Conservation (phyloP, 2,888 invertebrate species). For the Chaetogeoica ovagalla region DNA sequence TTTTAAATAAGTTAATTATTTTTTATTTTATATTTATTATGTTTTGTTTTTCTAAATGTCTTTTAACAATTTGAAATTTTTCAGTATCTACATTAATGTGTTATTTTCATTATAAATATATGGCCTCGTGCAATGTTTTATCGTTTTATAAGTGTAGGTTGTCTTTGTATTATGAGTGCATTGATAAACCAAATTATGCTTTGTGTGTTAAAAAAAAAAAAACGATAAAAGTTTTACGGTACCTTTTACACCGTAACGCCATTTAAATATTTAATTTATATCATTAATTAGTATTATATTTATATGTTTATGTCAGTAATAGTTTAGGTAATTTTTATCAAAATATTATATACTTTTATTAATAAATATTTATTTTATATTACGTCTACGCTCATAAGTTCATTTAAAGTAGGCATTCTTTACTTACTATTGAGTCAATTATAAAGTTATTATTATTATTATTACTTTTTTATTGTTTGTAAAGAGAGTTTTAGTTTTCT, state of each 20-base stretch:
- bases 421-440: too few relatives aligned
- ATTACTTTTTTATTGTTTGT: too few relatives aligned
- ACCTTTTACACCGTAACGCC: too few relatives aligned
- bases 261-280: neutral
- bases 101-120: neutral
- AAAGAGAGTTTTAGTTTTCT: too few relatives aligned
- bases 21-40: neutral
- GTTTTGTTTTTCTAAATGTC: neutral
- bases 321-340: too few relatives aligned
- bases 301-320: too few relatives aligned
- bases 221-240: neutral
- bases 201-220: neutral
- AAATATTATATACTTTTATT: too few relatives aligned
- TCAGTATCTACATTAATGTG: neutral
- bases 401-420: too few relatives aligned
- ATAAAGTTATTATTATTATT: too few relatives aligned
- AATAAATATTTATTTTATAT: too few relatives aligned
- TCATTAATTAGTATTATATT: neutral
- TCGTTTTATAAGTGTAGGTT: neutral
- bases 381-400: too few relatives aligned
- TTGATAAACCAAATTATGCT: neutral
- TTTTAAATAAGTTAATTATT: neutral
- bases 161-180: neutral
- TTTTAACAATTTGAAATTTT: neutral
- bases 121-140: neutral